Percentiles rank a stretch among this genome's conserved stretches.
These are phyloP conservation scores for Hetaerina americana DNA, from an alignment of 1,140 invertebrate species.

Conservation along the genomic window DNA sequence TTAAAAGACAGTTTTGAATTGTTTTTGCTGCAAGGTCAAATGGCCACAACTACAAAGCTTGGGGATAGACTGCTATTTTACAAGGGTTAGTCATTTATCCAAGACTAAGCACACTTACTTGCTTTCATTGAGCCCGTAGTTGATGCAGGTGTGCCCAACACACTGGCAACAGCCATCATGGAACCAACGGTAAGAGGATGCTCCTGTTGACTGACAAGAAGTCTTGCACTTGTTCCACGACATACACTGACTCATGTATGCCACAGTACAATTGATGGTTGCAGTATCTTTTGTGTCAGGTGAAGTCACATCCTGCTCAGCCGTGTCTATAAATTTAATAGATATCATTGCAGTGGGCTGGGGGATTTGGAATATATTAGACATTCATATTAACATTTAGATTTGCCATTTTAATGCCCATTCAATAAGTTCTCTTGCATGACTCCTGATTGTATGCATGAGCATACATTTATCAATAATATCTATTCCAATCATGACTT, in stretches of 20 bases:
- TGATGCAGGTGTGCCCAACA: conserved; percentile 75
- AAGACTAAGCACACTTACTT: conserved; percentile 35
- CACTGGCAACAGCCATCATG: conserved; percentile 93
- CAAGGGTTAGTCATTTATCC: too few relatives aligned
- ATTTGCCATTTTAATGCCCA: too few relatives aligned
- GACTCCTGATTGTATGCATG: too few relatives aligned
- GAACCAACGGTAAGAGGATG: conserved; percentile 73
- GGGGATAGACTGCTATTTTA: too few relatives aligned
- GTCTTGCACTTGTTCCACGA: conserved; percentile 74
- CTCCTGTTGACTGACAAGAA: conserved; percentile 64
- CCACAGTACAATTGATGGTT: conserved; percentile 81
- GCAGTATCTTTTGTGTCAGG: conserved; percentile 40
- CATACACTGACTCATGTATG: conserved; percentile 81
- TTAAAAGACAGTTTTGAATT: too few relatives aligned
- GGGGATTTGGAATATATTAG: too few relatives aligned
- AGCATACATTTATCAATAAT: too few relatives aligned
- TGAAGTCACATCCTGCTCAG: conserved; percentile 43
- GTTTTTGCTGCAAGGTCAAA: too few relatives aligned
- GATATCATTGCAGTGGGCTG: background rate
- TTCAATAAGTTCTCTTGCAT: too few relatives aligned
- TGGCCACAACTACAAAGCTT: too few relatives aligned
- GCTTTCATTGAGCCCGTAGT: conserved; percentile 84
- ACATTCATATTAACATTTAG: too few relatives aligned
- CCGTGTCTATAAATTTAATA: conserved; percentile 38
- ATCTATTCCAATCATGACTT: too few relatives aligned